phyloP scores from a whole-genome alignment of 1,140 invertebrate species.

The Drosophila guanche region DNA sequence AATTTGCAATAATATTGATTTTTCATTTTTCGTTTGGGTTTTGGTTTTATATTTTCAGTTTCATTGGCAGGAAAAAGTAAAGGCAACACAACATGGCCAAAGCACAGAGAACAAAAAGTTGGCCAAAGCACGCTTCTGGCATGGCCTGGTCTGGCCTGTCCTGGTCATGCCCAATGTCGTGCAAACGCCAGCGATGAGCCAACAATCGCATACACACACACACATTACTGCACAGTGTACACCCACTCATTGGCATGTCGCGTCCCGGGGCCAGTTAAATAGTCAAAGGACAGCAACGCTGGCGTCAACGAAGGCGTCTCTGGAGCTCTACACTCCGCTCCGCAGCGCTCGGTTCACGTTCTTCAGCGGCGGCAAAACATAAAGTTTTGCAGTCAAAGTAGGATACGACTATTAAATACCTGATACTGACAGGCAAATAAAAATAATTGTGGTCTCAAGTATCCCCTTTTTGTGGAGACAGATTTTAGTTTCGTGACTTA shows the following conservation, averaged over 20 bases:
- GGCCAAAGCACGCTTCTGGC: constrained; percentile 61
- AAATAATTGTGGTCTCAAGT: too few species aligned
- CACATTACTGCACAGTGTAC: constrained; percentile 8
- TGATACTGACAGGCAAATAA: too few species aligned
- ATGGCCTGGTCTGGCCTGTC: constrained; percentile 29
- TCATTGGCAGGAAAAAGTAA: constrained; percentile 72
- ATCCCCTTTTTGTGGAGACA: too few species aligned
- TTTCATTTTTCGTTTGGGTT: constrained; percentile 59
- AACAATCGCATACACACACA: constrained; percentile 38
- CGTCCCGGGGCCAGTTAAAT: constrained; percentile 62
- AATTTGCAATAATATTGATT: constrained; percentile 79
- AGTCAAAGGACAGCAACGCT: constrained; percentile 64
- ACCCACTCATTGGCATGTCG: constrained; percentile 46
- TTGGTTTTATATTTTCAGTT: constrained; percentile 60
- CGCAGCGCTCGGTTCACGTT: background rate
- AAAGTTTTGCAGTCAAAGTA: background rate
- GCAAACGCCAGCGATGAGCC: constrained; percentile 68
- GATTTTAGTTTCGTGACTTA: too few species aligned
- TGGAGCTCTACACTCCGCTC: background rate
- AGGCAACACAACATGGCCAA: constrained; percentile 42
- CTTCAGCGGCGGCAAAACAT: background rate
- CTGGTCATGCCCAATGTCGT: constrained; percentile 49
- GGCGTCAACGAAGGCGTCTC: constrained; percentile 24
- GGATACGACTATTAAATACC: too few species aligned
- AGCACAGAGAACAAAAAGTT: constrained; percentile 70